Base-by-base conservation (phyloP, 2,797 vertebrate genomes). In the Microhierax caerulescens region DNA sequence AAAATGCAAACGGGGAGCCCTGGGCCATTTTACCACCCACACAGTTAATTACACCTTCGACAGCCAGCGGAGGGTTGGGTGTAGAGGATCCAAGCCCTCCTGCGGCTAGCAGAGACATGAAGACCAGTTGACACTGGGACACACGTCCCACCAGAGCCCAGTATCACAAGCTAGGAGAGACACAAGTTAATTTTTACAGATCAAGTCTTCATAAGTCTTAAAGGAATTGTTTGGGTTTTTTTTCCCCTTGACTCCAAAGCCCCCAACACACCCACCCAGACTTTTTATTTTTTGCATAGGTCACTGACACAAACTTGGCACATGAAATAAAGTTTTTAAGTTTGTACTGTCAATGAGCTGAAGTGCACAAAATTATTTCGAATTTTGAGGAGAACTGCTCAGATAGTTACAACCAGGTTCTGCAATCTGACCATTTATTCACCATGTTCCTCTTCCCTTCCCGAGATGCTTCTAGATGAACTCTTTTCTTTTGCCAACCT, bases 41-140 rank as follows among this genome's bases (percentile, higher is more conserved):
- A 1, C 95, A 53, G 94, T 64, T 97, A 97, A 98, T 97, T 97
- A 97, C 70, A 72, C 87, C 94, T 89, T 59, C 2, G 0, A n/a
- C 78, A 96, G 77, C 23, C 90, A 83, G 61, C 11, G 2, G 34
- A 93, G 88, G 81, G 82, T 57, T 95, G 97, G 81, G 95, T 74
- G 54, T 61, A 96, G 94, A 97, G 90, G 82, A 96, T 95, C 95
- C 93, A 86, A 94, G 93, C 87, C 89, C 92, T 97, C 95, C 96
- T 22, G 7, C n/a, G 21, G 84, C 94, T 88, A 94, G 73, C 94
- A 96, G 94, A 97, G 90, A 96, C 97, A 96, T 32, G 47, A 97
- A 97, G 95, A 92, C 85, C 41, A 5, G 87, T 77, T 91, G 85
- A 91, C 87, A 85, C 75, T 11, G 3, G 51, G 74, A 72, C 47